These are phyloP conservation scores for Artibeus jamaicensis DNA, from an alignment of 2,797 vertebrate genomes.

Conservation along the genomic window DNA sequence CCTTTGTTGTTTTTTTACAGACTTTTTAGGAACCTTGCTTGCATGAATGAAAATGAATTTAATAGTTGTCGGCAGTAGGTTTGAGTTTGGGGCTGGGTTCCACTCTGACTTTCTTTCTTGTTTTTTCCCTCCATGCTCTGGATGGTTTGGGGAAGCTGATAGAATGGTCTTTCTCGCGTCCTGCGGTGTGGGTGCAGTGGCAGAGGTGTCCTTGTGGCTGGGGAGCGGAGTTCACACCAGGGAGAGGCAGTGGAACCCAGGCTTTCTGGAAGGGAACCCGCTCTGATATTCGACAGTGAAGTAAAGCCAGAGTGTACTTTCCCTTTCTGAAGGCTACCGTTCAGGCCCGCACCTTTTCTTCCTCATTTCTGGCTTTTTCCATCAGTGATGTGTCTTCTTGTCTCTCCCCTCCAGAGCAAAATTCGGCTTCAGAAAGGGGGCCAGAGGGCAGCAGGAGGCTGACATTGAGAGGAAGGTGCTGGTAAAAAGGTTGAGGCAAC, in stretches of 20 bases:
- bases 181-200: background rate
- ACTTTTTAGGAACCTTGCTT: conserved; percentile 5
- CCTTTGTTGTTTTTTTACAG: conserved; percentile 25
- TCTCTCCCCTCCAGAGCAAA: background rate
- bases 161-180: background rate
- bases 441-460: background rate
- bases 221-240: background rate
- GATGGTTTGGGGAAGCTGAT: background rate
- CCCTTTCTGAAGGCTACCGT: background rate
- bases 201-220: background rate
- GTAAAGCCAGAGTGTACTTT: background rate
- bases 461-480: background rate
- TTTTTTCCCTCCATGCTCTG: background rate
- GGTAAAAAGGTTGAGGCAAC: background rate
- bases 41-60: conserved; percentile 47
- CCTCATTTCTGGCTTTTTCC: background rate
- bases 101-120: background rate
- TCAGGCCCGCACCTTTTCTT: background rate
- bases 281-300: background rate
- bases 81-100: conserved; percentile 54
- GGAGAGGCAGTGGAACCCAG: background rate
- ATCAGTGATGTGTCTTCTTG: background rate
- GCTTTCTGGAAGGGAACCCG: background rate
- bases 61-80: conserved; percentile 45
- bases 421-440: background rate